Percentiles rank a stretch among this genome's conserved stretches.
These are phyloP conservation scores for Brachirus orientalis DNA, from an alignment of 2,113 vertebrate species.

Conservation along the genomic window DNA sequence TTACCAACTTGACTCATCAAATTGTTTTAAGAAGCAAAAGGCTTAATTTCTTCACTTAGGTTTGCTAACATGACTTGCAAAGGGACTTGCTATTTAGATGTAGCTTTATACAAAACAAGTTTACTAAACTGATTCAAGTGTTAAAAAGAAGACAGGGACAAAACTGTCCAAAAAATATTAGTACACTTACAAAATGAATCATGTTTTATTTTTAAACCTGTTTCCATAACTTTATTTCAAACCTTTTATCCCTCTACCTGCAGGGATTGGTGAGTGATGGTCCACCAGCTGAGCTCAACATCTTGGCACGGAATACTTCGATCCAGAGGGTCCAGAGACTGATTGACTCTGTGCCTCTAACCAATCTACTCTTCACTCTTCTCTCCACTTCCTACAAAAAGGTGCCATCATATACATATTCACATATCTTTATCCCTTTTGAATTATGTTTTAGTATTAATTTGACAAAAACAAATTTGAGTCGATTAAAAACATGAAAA, in stretches of 20 bases:
- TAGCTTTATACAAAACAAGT: no score
- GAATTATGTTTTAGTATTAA: not conserved
- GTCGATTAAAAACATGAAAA: not conserved
- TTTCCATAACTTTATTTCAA: no score
- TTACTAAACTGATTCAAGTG: no score
- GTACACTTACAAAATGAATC: not conserved
- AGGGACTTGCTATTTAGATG: no score
- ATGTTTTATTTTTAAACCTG: not conserved
- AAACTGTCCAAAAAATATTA: no score
- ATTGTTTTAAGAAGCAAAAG: not conserved
- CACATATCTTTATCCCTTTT: not conserved
- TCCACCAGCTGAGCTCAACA: conserved; percentile 92
- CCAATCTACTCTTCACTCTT: conserved; percentile 93
- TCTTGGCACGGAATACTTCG: conserved; percentile 97
- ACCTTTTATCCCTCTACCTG: not conserved
- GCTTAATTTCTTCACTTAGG: no score
- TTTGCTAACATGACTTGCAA: no score
- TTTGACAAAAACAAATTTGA: not conserved
- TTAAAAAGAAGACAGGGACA: no score
- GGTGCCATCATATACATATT: conserved; percentile 72
- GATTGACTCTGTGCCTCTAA: conserved; percentile 96
- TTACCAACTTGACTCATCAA: no score
- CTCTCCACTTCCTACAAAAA: conserved; percentile 97
- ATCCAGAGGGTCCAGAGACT: conserved; percentile 96
- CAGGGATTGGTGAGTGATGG: conserved; percentile 93